Base-by-base conservation (phyloP, 2,797 vertebrate genomes). In the Sphaeramia orbicularis region DNA sequence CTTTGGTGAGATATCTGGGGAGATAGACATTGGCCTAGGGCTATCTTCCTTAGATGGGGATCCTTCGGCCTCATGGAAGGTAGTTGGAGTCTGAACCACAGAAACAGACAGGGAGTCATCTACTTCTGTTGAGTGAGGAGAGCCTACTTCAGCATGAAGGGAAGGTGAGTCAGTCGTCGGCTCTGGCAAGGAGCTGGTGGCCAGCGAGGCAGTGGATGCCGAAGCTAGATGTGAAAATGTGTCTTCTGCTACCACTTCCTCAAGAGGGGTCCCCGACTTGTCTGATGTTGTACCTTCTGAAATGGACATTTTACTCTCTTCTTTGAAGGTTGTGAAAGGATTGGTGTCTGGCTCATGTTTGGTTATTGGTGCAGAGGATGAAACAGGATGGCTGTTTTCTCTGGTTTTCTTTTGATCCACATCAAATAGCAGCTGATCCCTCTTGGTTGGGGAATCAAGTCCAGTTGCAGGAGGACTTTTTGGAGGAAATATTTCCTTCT, bases 51-150 rank as follows among this genome's bases (percentile, higher is more conserved):
- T 98, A 40, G 96, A 95, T 56, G 96, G 96, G 72, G 97, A 99
- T 82, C 95, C 95, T 57, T 99, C 97, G 14, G 95, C 93, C 89
- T 99, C 98, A 6, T 99, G 97, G 80, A 99, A 97, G 1, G 93
- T 94, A 16, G 96, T 98, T 55, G 96, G 96, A 4, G 97, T 98
- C 91, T 99, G 97, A 80, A 97, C 96, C 63, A 99, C 96, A 35
- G 98, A 99, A n/a, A 99, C 97, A 2, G 97, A 99, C n/a, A 99
- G 93, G 19, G 98, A 99, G 76, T 99, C 97, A 13, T 99, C 98
- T 13, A 99, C 97, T 85, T 99, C 97, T 11, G 97, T 99, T 69
- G 98, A 99, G 78, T 98, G 97, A 15, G 97, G 98, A 10, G 97
- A 99, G 8, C 97, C 97, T 51, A 99, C 96, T 50, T 99, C 98